Evolutionary conservation across 2,113 vertebrate genomes (phyloP).

Genomic region (Amazona guildingii): DNA sequence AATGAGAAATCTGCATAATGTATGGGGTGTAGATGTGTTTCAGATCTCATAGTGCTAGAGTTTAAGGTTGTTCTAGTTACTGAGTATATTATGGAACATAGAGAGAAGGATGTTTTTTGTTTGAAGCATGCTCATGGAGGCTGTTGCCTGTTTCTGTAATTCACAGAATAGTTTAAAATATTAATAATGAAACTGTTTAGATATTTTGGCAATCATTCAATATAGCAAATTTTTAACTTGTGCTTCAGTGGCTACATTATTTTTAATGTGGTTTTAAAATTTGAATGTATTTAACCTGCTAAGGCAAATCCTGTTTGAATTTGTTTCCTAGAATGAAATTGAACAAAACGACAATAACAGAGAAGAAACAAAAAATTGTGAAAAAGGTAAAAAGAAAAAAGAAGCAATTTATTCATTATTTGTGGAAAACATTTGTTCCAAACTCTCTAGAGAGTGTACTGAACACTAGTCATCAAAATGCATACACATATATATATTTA

Average conservation of each 20-base stretch:
- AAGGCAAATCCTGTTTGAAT: conserved; percentile 37
- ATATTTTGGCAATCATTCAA: conserved; percentile 20
- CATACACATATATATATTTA: not conserved
- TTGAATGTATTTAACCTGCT: conserved; percentile 7
- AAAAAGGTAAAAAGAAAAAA: not conserved
- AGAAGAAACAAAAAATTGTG: not conserved
- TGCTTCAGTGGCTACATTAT: not conserved
- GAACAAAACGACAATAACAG: not conserved
- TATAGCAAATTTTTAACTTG: conserved; percentile 24
- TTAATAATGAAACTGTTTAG: conserved; percentile 21
- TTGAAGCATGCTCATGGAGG: not conserved
- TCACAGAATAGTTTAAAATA: not conserved
- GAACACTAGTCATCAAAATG: conserved; percentile 20
- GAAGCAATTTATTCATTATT: conserved; percentile 39
- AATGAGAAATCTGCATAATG: not conserved
- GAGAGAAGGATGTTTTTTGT: not conserved
- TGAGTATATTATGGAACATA: not conserved
- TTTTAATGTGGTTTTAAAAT: conserved; percentile 39
- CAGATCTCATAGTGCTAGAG: not conserved
- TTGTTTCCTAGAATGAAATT: conserved; percentile 44
- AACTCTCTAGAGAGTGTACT: not conserved
- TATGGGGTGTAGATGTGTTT: not conserved
- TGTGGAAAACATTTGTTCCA: not conserved
- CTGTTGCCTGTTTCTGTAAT: conserved; percentile 5
- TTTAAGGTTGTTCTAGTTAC: not conserved